These are phyloP conservation scores for Eupeodes corollae DNA, from an alignment of 1,140 invertebrate species.

Conservation along the genomic window DNA sequence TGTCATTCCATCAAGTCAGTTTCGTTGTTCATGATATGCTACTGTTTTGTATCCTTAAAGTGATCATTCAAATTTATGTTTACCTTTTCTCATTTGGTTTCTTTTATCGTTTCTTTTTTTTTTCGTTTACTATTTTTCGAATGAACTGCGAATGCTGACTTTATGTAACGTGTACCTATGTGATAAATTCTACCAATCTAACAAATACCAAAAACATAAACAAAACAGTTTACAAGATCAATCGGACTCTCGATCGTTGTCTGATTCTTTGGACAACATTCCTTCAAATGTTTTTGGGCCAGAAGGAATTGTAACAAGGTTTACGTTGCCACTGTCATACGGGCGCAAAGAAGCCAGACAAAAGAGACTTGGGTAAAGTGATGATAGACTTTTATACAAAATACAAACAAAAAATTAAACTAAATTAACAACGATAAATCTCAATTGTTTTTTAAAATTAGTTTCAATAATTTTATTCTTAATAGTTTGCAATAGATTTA, in stretches of 20 bases:
- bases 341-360: slow-evolving; percentile 48
- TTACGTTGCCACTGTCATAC: slow-evolving; percentile 49
- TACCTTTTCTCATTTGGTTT: not conserved
- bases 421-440: not conserved
- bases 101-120: not conserved
- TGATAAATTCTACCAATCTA: not conserved
- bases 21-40: no score
- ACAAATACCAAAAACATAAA: slow-evolving; percentile 4
- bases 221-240: slow-evolving; percentile 39
- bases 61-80: no score
- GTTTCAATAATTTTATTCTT: no score
- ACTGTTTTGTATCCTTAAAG: no score
- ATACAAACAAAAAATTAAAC: not conserved
- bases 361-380: slow-evolving; percentile 46
- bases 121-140: not conserved
- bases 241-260: slow-evolving; percentile 37
- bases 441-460: not conserved
- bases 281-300: slow-evolving; percentile 38
- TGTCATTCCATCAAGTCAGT: no score
- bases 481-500: no score
- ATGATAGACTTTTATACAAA: not conserved
- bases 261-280: slow-evolving; percentile 39
- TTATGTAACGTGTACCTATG: not conserved
- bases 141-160: not conserved
- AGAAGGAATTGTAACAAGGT: slow-evolving; percentile 40